phyloP scores from a whole-genome alignment of 2,113 vertebrate genomes.

The Dunckerocampus dactyliophorus region DNA sequence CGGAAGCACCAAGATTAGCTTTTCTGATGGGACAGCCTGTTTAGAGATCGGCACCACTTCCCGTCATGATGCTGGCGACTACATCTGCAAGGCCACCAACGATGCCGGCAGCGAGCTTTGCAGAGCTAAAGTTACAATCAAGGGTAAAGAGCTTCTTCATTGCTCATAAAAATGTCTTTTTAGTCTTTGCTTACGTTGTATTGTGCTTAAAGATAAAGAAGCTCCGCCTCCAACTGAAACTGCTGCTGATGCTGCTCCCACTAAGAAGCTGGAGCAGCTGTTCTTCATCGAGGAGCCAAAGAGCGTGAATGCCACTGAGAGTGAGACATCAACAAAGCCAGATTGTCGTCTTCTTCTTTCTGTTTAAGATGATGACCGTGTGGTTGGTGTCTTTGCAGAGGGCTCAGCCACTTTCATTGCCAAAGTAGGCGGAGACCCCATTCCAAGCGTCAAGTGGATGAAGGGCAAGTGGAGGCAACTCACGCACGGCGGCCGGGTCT shows the following conservation, averaged over 20 bases:
- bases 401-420: constrained; percentile 90
- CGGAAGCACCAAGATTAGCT: constrained; percentile 82
- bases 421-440: constrained; percentile 95
- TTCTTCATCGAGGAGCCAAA: constrained; percentile 93
- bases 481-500: constrained; percentile 88
- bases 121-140: constrained; percentile 87
- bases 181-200: neutral
- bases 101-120: constrained; percentile 84
- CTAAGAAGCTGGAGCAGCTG: constrained; percentile 82
- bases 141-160: constrained; percentile 71
- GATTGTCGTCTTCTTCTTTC: neutral
- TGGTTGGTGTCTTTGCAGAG: constrained; percentile 69
- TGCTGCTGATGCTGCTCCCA: constrained; percentile 66
- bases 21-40: constrained; percentile 81
- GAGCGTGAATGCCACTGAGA: constrained; percentile 80
- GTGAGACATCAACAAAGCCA: constrained; percentile 70
- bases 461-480: constrained; percentile 98
- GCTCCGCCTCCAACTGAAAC: constrained; percentile 41
- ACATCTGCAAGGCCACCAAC: constrained; percentile 93
- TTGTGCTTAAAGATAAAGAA: constrained; percentile 77
- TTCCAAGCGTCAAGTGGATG: constrained; percentile 96
- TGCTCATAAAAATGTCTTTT: neutral
- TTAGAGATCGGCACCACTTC: constrained; percentile 78
- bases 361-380: neutral
- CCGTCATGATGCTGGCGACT: constrained; percentile 85